A percentile compares a stretch with the other conserved stretches of the same genome.
phyloP scores from a whole-genome alignment of 2,888 invertebrate species.

The Mesoligia furuncula region DNA sequence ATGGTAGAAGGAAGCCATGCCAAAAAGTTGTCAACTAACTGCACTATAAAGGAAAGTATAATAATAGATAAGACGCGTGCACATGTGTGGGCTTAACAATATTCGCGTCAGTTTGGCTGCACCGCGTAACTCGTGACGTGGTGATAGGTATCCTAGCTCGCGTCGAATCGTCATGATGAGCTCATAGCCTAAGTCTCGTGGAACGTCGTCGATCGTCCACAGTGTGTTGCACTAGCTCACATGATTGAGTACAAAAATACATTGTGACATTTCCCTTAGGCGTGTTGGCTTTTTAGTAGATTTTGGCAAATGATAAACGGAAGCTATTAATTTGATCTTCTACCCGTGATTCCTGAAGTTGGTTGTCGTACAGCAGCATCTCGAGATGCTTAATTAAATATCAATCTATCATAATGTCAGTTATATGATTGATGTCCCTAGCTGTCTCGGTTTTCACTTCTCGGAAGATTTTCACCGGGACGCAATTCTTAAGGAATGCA shows the following conservation, averaged over 20 bases:
- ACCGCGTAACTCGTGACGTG: constrained; percentile 46
- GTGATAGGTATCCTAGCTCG: constrained; percentile 25
- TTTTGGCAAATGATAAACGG: not conserved
- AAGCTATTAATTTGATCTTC: not conserved
- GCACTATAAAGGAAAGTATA: not conserved
- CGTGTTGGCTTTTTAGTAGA: not conserved
- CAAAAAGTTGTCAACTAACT: not conserved
- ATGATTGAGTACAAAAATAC: constrained; percentile 27
- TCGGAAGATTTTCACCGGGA: not conserved
- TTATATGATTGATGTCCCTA: not conserved
- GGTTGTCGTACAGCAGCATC: not conserved
- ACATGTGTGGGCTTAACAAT: constrained; percentile 48
- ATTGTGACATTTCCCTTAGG: not conserved
- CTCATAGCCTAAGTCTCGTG: constrained; percentile 31
- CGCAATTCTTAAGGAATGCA: constrained; percentile 1
- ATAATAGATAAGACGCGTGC: constrained; percentile 18
- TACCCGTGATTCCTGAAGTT: not conserved
- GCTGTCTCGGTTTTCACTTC: not conserved
- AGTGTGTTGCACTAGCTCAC: constrained; percentile 17
- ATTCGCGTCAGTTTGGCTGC: constrained; percentile 46
- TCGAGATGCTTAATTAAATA: not conserved
- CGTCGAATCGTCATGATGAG: constrained; percentile 47
- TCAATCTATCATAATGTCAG: constrained; percentile 4
- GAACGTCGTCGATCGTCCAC: not conserved
- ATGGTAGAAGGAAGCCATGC: not conserved